These are phyloP conservation scores for Mungos mungo DNA, from an alignment of 2,113 vertebrate genomes.

Conservation along the genomic window DNA sequence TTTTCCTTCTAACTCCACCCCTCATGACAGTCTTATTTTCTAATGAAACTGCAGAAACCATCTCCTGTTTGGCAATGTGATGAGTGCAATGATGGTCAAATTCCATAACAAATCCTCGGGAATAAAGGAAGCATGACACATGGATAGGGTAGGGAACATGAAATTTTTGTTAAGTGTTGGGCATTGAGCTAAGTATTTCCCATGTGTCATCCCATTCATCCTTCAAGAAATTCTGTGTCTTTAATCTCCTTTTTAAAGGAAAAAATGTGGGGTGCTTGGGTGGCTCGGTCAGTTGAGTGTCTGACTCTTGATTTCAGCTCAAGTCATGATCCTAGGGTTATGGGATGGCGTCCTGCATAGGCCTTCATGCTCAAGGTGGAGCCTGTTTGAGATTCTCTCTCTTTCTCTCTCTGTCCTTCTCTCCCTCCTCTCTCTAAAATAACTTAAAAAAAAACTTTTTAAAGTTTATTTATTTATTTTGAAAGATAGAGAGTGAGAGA, in stretches of 20 bases:
- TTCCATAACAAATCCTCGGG: not conserved
- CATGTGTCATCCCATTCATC: not conserved
- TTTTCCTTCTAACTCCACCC: constrained; percentile 53
- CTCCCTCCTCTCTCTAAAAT: too few species aligned
- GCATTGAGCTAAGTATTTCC: not conserved
- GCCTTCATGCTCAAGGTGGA: too few species aligned
- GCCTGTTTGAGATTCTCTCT: too few species aligned
- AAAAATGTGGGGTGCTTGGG: too few species aligned
- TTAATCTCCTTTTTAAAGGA: not conserved
- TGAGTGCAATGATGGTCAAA: not conserved
- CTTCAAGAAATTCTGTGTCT: not conserved
- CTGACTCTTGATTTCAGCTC: too few species aligned
- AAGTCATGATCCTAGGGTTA: too few species aligned
- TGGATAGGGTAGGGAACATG: not conserved
- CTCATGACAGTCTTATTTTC: not conserved
- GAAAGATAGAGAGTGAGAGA: too few species aligned
- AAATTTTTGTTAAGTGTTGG: not conserved
- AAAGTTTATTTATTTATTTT: too few species aligned
- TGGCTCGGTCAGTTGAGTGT: too few species aligned
- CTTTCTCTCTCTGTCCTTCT: too few species aligned
- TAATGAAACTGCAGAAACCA: not conserved
- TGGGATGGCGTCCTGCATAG: too few species aligned
- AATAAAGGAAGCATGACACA: not conserved
- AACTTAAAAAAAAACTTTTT: too few species aligned
- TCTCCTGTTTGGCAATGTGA: not conserved